Evolutionary conservation across 2,113 vertebrate genomes (phyloP), one percentile per base, ranked within the genome.

Genomic region (Prunella himalayana): DNA sequence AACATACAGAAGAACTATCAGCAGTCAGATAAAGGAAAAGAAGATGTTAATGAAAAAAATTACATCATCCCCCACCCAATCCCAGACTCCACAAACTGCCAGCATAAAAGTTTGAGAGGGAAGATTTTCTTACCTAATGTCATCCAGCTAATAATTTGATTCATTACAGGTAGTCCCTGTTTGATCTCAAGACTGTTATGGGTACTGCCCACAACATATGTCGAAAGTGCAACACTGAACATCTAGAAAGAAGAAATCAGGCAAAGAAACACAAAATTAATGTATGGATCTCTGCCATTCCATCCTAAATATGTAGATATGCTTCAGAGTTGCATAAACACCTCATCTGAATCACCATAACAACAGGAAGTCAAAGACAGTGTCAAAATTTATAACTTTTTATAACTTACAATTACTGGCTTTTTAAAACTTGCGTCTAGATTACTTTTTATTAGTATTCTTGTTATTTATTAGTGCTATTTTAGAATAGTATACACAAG

Each of bases 71-170:
- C 13, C 10, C 27, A 66, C 18, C 39, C 63, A 57, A 31, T 8
- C 28, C 20, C 47, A 68, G 72, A 47, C 8, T 25, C 45, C 35
- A 39, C 23, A 82, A 80, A 76, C 25, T 51, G 94, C 8, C 51
- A 78, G 15, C 27, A 78, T 3, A 63, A 17, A 91, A 44, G 18
- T 59, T 57, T 57, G 61, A 70, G 23, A 70, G 23, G 33, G 30
- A 76, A 42, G 33, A 30, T 24, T n/a, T 44, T 60, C 98, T 97
- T 96, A 99, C 99, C 99, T 93, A 99, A 95, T 19, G 97, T 98
- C 57, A 86, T 72, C 99, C 99, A 99, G 97, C 99, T 99, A 92
- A 99, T 82, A 60, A 99, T 83, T 92, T 99, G 99, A 95, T 99
- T 99, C 42, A 98, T 50, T 61, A 98, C 63, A 12, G 99, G 99